phyloP scores from a whole-genome alignment of 2,888 invertebrate species.

The Toxonevra muliebris region DNA sequence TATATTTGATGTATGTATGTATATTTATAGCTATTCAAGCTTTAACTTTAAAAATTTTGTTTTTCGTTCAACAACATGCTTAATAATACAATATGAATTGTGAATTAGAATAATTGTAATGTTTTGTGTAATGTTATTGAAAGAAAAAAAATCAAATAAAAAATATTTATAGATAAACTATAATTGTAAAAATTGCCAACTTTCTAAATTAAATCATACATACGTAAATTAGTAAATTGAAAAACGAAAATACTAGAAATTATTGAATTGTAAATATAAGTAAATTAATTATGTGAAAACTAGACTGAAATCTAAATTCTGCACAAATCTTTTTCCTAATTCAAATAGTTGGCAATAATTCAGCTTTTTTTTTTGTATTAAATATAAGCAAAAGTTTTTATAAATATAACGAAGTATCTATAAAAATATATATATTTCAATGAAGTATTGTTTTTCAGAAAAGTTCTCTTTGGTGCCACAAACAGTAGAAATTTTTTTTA shows the following conservation, averaged over 20 bases:
- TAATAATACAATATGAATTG: constrained; percentile 26
- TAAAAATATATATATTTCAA: constrained; percentile 17
- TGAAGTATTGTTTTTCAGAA: constrained; percentile 71
- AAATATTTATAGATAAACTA: constrained; percentile 7
- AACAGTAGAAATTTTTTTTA: constrained; percentile 65
- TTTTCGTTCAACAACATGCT: constrained; percentile 17
- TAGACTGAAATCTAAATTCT: background rate
- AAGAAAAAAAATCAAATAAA: background rate
- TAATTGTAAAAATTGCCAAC: constrained; percentile 23
- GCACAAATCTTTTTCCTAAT: background rate
- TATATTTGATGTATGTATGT: constrained; percentile 10
- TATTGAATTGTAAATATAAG: background rate
- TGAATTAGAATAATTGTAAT: constrained; percentile 16
- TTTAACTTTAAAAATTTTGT: too few relatives aligned
- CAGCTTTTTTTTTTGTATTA: background rate
- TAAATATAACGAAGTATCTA: background rate
- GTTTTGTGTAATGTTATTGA: constrained; percentile 19
- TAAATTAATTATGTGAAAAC: constrained; percentile 1
- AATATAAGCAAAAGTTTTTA: background rate
- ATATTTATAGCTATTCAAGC: background rate
- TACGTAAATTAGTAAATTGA: background rate
- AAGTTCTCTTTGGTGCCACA: constrained; percentile 76
- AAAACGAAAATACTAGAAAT: background rate
- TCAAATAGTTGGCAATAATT: background rate
- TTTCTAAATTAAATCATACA: constrained; percentile 6